Evolutionary conservation across 2,888 invertebrate genomes (phyloP).

Genomic region (Cyrtodaria siliqua): DNA sequence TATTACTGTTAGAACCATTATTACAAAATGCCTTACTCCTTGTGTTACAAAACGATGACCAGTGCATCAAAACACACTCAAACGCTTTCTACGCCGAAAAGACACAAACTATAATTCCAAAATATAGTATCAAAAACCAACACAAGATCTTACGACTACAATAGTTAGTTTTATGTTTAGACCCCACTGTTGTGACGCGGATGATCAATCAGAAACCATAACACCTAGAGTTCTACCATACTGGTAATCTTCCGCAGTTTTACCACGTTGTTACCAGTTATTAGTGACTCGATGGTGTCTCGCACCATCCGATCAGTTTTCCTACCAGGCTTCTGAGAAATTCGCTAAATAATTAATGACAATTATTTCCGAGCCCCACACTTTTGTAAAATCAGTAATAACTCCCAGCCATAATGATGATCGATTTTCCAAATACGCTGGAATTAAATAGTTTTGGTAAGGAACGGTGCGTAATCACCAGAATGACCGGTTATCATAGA

Average conservation of each 20-base stretch:
- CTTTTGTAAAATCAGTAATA: constrained; percentile 61
- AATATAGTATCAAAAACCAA: no score
- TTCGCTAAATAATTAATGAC: constrained; percentile 62
- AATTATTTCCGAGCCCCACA: constrained; percentile 58
- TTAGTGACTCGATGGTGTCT: constrained; percentile 42
- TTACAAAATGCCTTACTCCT: no score
- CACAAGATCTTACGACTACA: no score
- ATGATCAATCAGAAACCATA: constrained; percentile 49
- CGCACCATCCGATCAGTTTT: constrained; percentile 38
- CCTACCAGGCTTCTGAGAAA: constrained; percentile 46
- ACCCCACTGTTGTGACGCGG: not conserved
- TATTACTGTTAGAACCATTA: no score
- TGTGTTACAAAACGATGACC: no score
- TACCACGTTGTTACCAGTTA: constrained; percentile 56
- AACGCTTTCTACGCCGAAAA: no score
- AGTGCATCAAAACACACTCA: no score
- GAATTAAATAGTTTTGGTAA: constrained; percentile 7
- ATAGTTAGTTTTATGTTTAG: no score
- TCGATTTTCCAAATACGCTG: constrained; percentile 43
- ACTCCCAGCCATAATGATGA: constrained; percentile 43
- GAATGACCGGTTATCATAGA: constrained; percentile 8
- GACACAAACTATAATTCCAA: no score
- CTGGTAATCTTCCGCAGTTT: constrained; percentile 48
- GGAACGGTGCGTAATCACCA: not conserved
- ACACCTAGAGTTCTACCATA: constrained; percentile 18